A percentile compares a stretch with the other conserved stretches of the same genome.
phyloP scores from a whole-genome alignment of 2,113 vertebrate genomes.

The Oncorhynchus mykiss region DNA sequence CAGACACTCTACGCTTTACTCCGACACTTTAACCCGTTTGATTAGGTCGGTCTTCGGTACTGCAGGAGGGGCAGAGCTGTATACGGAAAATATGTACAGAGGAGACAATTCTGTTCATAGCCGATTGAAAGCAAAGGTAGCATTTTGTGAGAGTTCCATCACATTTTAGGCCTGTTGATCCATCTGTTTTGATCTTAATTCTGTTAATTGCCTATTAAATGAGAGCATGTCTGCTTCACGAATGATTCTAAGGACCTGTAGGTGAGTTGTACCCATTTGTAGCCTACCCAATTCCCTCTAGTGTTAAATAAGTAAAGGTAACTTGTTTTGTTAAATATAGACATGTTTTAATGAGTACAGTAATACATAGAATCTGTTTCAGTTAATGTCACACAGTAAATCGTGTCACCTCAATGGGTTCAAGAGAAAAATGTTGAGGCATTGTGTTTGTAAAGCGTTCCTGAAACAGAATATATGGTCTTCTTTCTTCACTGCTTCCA shows the following conservation, averaged over 20 bases:
- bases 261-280: too few relatives aligned
- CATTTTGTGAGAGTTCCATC: too few relatives aligned
- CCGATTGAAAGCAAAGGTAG: too few relatives aligned
- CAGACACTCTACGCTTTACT: not conserved
- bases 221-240: too few relatives aligned
- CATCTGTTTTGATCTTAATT: too few relatives aligned
- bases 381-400: not conserved
- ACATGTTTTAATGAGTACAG: constrained; percentile 3
- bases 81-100: too few relatives aligned
- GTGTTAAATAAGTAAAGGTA: not conserved
- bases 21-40: not conserved
- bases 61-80: too few relatives aligned
- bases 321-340: not conserved
- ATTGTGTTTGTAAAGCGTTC: not conserved
- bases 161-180: too few relatives aligned
- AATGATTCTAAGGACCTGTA: too few relatives aligned
- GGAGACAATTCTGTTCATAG: too few relatives aligned
- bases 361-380: not conserved
- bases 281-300: not conserved
- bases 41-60: too few relatives aligned
- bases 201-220: too few relatives aligned
- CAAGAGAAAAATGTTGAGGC: not conserved
- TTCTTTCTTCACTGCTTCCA: not conserved
- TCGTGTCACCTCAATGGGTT: not conserved
- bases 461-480: not conserved